These are phyloP conservation scores for Rhopalosiphum nymphaeae DNA, from an alignment of 2,888 invertebrate species.

Conservation along the genomic window DNA sequence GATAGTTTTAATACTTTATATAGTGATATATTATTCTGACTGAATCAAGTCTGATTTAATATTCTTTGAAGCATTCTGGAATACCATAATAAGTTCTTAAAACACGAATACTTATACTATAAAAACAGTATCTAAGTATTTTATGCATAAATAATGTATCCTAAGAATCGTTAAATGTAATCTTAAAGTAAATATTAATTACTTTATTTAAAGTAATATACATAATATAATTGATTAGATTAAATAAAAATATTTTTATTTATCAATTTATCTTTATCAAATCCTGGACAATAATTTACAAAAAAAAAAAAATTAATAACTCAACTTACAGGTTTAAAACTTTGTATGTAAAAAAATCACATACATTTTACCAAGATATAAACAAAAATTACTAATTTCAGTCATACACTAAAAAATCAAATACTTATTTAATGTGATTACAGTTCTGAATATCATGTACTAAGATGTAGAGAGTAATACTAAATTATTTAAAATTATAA, in stretches of 20 bases:
- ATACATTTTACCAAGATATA: neutral
- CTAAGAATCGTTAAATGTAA: neutral
- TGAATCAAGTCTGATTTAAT: neutral
- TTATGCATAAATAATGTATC: neutral
- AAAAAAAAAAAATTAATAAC: neutral
- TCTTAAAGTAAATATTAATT: neutral
- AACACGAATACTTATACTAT: neutral
- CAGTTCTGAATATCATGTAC: neutral
- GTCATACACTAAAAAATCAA: neutral
- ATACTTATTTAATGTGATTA: neutral
- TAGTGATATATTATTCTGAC: neutral
- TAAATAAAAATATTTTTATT: neutral
- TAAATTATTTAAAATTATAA: neutral
- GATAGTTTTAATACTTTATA: neutral
- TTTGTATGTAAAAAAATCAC: neutral
- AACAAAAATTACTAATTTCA: neutral
- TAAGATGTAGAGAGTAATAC: neutral
- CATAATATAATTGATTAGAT: neutral
- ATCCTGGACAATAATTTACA: neutral
- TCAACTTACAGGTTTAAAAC: neutral
- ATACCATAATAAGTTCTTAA: neutral
- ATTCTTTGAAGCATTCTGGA: neutral
- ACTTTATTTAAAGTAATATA: neutral
- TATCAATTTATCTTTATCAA: neutral
- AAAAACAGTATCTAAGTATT: neutral